Evolutionary conservation across 2,797 vertebrate species (phyloP), one percentile per base, ranked within the genome.

Genomic region (Tenualosa ilisha): DNA sequence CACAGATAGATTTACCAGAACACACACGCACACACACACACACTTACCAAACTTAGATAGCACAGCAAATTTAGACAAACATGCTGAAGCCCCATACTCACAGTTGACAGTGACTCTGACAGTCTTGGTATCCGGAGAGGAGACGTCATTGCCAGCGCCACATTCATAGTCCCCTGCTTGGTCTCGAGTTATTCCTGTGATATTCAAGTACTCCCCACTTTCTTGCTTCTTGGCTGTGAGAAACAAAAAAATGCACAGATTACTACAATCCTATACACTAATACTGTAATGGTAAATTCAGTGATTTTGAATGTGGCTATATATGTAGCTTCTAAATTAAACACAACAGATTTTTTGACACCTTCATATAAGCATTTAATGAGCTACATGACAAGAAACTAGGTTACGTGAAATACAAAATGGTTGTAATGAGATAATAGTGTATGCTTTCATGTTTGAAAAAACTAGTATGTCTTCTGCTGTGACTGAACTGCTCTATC

Each of bases 61-160:
- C 31, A 31, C 31, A 49, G 46, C 46, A 49, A 49, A 49, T 2
- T 5, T 2, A 49, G 46, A 49, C 46, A 49, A 51, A 51, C 50
- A 9, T 51, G 50, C 50, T 51, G 50, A 1, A 51, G 50, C 1
- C 7, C 11, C 50, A 51, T 51, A 99, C 98, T 99, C 96, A 99
- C 98, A 99, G 96, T 98, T 98, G 17, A 99, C 98, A 93, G 96
- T 97, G 93, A 99, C 92, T 96, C 96, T 98, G 22, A 99, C 97
- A 94, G 97, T 98, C 88, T 85, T 98, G 94, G 97, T 97, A 2
- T 99, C 98, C 2, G 98, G 97, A 86, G 96, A 97, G 0, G 98
- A 97, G 85, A 99, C 97, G 37, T 99, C 97, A 3, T 99, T 99
- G 88, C 97, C 95, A 0, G 98, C 98, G 0, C 97, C 97, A 94